Percentiles rank a stretch among this genome's conserved stretches.
phyloP scores from a whole-genome alignment of 2,888 invertebrate species.

The Leucoma salicis region DNA sequence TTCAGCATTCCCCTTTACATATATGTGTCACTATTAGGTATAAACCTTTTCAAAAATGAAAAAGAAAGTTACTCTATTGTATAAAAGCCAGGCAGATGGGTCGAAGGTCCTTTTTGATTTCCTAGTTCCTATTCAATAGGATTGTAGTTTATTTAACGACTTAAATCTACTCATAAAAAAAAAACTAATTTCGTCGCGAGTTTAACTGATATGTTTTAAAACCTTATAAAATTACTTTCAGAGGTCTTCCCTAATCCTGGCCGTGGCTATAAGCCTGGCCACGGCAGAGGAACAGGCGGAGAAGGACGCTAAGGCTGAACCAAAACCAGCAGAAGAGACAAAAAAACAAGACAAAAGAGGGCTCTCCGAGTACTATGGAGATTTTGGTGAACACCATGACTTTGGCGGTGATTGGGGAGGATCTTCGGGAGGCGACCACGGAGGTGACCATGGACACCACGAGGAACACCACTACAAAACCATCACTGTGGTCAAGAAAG shows the following conservation, averaged over 20 bases:
- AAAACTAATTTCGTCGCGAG: too few relatives aligned
- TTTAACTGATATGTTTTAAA: too few relatives aligned
- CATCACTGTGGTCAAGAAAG: conserved; percentile 86
- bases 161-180: too few relatives aligned
- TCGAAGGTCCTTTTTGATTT: conserved; percentile 15
- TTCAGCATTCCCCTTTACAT: too few relatives aligned
- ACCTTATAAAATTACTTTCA: conserved; percentile 57
- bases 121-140: conserved; percentile 17
- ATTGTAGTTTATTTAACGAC: too few relatives aligned
- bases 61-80: too few relatives aligned
- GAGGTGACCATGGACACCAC: conserved; percentile 38
- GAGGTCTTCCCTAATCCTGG: conserved; percentile 76
- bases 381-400: conserved; percentile 51
- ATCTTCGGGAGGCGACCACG: background rate
- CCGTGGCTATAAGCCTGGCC: conserved; percentile 79
- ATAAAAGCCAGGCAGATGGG: too few relatives aligned
- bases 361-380: conserved; percentile 74
- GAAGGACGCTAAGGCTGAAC: conserved; percentile 71
- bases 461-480: conserved; percentile 82
- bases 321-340: conserved; percentile 63
- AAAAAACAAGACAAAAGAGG: conserved; percentile 83
- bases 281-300: conserved; percentile 80
- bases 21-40: too few relatives aligned
- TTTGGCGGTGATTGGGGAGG: conserved; percentile 41
- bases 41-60: too few relatives aligned